Conservation (phyloP, 2,888 invertebrate species). For the Caenorhabditis sp. region DNA sequence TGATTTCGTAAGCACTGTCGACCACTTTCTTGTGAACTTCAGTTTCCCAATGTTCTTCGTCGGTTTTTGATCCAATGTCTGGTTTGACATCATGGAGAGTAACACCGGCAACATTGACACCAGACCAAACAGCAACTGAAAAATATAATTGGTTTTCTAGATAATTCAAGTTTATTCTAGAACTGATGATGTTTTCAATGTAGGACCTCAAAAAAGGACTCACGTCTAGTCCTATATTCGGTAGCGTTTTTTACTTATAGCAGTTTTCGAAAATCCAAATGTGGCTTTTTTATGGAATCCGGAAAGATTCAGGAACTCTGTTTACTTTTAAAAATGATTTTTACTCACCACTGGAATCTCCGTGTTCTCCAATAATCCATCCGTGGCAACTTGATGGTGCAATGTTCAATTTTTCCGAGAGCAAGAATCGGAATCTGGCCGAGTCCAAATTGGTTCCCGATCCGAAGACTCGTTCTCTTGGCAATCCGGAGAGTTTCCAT, state of each 20-base stretch:
- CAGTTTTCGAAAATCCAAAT: no score
- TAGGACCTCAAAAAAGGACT: no score
- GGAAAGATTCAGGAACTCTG: no score
- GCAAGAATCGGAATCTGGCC: conserved; percentile 85
- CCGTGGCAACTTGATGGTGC: conserved; percentile 87
- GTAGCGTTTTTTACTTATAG: no score
- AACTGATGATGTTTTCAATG: background rate
- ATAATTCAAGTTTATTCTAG: background rate
- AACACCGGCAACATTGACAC: conserved; percentile 89
- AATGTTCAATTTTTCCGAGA: conserved; percentile 82
- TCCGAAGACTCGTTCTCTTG: conserved; percentile 86
- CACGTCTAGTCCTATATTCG: no score
- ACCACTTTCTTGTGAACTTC: conserved; percentile 84
- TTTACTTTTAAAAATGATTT: no score
- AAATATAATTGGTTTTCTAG: background rate
- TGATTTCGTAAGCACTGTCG: conserved; percentile 77
- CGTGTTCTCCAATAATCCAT: conserved; percentile 93
- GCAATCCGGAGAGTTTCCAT: conserved; percentile 91
- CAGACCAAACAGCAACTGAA: conserved; percentile 89
- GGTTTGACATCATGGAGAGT: conserved; percentile 78
- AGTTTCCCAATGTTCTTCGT: conserved; percentile 81
- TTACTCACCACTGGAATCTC: conserved; percentile 84
- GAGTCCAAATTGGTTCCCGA: conserved; percentile 93
- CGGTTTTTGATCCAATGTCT: conserved; percentile 78
- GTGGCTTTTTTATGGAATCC: no score